Conservation (phyloP, 2,113 vertebrate species). For the Xiphophorus hellerii region DNA sequence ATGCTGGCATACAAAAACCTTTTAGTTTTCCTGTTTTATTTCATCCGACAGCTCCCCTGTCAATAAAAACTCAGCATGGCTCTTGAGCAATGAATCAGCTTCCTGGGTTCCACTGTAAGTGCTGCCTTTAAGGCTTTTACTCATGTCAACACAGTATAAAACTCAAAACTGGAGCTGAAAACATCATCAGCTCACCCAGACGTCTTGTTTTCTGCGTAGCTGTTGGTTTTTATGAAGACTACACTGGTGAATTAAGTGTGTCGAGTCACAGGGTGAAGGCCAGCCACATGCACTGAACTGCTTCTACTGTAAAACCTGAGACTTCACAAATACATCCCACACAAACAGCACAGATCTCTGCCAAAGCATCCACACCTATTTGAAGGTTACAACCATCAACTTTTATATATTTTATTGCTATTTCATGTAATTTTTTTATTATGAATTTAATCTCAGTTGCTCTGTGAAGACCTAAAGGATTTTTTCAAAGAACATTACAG, state of each 20-base stretch:
- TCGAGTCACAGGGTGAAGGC: not conserved
- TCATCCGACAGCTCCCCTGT: not conserved
- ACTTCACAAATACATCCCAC: no score
- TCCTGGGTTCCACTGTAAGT: not conserved
- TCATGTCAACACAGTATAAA: constrained; percentile 9
- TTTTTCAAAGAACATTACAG: no score
- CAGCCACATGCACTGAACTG: rapidly evolving
- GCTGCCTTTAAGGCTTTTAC: constrained; percentile 18
- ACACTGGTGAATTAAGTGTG: not conserved
- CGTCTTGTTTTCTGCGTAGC: not conserved
- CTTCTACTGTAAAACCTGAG: not conserved
- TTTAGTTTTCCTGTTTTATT: not conserved
- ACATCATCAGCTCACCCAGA: constrained; percentile 13
- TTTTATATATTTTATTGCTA: no score
- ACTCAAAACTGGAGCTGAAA: constrained; percentile 1
- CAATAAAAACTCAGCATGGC: not conserved
- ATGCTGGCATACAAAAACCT: not conserved
- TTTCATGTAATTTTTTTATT: no score
- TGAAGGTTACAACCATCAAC: no score
- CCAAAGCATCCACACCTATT: no score
- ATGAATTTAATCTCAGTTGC: no score
- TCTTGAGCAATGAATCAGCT: not conserved
- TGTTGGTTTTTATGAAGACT: not conserved
- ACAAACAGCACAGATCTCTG: no score
- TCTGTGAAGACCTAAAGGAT: no score